Conservation (phyloP, 2,797 vertebrate genomes). For the Petrocephalus sullivani region DNA sequence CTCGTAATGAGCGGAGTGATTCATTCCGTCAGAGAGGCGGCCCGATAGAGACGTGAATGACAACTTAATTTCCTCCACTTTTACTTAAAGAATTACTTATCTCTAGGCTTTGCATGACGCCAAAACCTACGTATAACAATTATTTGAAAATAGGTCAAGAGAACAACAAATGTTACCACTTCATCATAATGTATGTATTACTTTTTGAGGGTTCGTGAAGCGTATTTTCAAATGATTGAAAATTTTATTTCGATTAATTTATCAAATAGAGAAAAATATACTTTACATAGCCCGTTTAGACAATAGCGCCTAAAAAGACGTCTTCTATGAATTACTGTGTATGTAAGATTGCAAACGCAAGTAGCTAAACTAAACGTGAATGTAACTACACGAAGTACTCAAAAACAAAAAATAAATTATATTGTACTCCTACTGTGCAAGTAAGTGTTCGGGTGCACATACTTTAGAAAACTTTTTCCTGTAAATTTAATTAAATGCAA, state of each 20-base stretch:
- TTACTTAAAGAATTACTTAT: slow-evolving; percentile 1
- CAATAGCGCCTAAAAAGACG: not conserved
- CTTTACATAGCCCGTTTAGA: not conserved
- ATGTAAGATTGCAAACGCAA: not conserved
- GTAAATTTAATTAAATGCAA: not conserved
- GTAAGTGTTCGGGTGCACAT: not conserved
- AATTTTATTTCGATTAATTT: not conserved
- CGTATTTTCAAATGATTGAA: not conserved
- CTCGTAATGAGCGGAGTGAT: slow-evolving; percentile 17
- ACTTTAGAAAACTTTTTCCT: not conserved
- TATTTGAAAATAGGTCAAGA: not conserved
- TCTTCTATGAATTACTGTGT: not conserved
- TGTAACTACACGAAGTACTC: not conserved
- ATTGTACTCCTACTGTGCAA: not conserved
- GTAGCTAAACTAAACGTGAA: not conserved
- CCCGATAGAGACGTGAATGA: slow-evolving; percentile 17
- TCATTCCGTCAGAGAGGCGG: not conserved
- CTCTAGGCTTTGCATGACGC: not conserved
- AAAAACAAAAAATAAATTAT: not conserved
- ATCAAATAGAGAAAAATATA: not conserved
- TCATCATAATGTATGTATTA: not conserved
- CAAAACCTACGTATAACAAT: not conserved
- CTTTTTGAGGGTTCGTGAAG: not conserved
- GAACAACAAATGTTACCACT: not conserved
- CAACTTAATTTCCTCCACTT: slow-evolving; percentile 7